Conservation (phyloP, 2,888 invertebrate species). For the Sphaeridia pumilis region DNA sequence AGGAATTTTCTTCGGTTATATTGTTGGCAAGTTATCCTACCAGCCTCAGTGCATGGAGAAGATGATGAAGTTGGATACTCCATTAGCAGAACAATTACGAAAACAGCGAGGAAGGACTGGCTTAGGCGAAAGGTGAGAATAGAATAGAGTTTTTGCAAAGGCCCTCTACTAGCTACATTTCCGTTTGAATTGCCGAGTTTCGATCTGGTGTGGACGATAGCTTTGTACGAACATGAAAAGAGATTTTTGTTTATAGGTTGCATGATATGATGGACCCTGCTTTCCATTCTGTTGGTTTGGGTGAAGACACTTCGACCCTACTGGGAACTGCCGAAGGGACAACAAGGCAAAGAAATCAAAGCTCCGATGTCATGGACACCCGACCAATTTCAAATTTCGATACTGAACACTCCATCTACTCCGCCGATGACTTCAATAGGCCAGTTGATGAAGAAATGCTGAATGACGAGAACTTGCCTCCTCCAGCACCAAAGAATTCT, state of each 20-base stretch:
- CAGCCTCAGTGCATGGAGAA: constrained; percentile 66
- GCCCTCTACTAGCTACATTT: too few species aligned
- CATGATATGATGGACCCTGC: too few species aligned
- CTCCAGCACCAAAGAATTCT: constrained; percentile 40
- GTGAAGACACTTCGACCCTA: not conserved
- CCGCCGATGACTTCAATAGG: constrained; percentile 9
- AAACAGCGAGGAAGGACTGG: constrained; percentile 41
- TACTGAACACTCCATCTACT: constrained; percentile 12
- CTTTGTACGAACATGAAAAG: too few species aligned
- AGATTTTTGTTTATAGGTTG: too few species aligned
- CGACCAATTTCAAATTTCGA: constrained; percentile 23
- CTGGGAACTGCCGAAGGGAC: not conserved
- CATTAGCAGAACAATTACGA: constrained; percentile 55
- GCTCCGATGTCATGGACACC: constrained; percentile 18
- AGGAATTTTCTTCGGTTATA: constrained; percentile 59
- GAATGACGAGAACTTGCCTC: constrained; percentile 43
- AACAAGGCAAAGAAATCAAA: not conserved
- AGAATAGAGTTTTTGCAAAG: too few species aligned
- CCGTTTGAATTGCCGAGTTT: too few species aligned
- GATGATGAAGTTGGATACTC: constrained; percentile 64
- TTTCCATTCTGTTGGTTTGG: not conserved
- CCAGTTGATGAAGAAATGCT: constrained; percentile 26
- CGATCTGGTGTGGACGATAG: too few species aligned
- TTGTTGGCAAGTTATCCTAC: constrained; percentile 70
- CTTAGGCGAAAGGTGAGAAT: too few species aligned